phyloP scores from a whole-genome alignment of 2,888 invertebrate species.

The Meta bourneti region DNA sequence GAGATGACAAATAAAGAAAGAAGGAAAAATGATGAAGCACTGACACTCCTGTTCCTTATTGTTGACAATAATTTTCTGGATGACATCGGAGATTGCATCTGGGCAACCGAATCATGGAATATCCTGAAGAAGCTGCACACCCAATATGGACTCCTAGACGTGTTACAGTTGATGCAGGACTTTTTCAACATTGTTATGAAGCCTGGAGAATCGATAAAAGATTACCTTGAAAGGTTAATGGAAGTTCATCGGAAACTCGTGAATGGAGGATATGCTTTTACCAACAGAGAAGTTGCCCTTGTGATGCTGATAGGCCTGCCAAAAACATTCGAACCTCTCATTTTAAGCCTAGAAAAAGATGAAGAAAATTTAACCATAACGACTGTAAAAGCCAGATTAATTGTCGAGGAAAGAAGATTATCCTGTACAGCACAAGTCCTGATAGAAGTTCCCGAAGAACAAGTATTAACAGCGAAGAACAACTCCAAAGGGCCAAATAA shows the following conservation, averaged over 20 bases:
- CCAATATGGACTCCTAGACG: constrained; percentile 16
- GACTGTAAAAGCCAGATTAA: too few species aligned
- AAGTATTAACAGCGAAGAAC: too few species aligned
- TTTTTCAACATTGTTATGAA: too few species aligned
- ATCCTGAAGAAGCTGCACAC: constrained; percentile 26
- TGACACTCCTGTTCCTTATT: constrained; percentile 17
- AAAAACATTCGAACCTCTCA: too few species aligned
- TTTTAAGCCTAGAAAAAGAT: too few species aligned
- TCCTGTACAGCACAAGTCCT: not conserved
- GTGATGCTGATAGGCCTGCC: too few species aligned
- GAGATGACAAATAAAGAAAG: too few species aligned
- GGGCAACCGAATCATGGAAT: constrained; percentile 29
- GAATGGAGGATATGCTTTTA: too few species aligned
- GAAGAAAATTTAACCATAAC: too few species aligned
- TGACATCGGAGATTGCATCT: constrained; percentile 23
- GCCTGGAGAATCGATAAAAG: not conserved
- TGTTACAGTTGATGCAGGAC: constrained; percentile 23
- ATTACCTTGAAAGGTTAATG: constrained; percentile 17
- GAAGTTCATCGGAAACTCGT: too few species aligned
- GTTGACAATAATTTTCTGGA: constrained; percentile 39
- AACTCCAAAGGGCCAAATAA: not conserved
- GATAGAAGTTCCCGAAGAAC: not conserved
- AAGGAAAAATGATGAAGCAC: constrained; percentile 40
- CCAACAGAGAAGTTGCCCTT: too few species aligned
- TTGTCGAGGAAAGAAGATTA: too few species aligned